Conservation (phyloP, 2,888 invertebrate species). For the Patella caerulea region DNA sequence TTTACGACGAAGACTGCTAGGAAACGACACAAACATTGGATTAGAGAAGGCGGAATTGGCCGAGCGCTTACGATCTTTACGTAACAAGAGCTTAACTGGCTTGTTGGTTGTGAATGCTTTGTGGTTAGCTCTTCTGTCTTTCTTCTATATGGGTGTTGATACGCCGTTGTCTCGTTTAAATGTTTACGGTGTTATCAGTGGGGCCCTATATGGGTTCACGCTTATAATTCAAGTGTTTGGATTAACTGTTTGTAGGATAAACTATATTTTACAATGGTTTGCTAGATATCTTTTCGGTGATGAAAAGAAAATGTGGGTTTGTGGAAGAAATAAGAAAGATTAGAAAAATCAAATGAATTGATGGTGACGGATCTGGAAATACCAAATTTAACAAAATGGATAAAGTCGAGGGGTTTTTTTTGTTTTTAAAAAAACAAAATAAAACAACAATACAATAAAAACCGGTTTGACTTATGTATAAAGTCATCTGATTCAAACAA, state of each 20-base stretch:
- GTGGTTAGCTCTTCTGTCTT: slow-evolving; percentile 49
- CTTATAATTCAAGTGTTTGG: slow-evolving; percentile 51
- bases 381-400: too few species aligned
- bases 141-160: slow-evolving; percentile 45
- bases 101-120: slow-evolving; percentile 44
- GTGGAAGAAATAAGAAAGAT: slow-evolving; percentile 28
- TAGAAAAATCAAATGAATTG: neutral
- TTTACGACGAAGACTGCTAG: slow-evolving; percentile 39
- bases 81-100: slow-evolving; percentile 43
- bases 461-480: too few species aligned
- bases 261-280: slow-evolving; percentile 40
- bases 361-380: too few species aligned
- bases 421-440: too few species aligned
- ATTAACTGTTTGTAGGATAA: slow-evolving; percentile 43
- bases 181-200: slow-evolving; percentile 52
- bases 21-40: slow-evolving; percentile 44
- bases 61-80: slow-evolving; percentile 35
- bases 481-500: too few species aligned
- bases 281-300: slow-evolving; percentile 40
- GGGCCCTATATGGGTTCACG: slow-evolving; percentile 52
- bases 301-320: slow-evolving; percentile 44
- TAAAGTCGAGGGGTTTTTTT: too few species aligned
- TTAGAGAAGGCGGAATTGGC: slow-evolving; percentile 43
- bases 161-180: slow-evolving; percentile 47
- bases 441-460: too few species aligned